phyloP scores from a whole-genome alignment of 2,888 invertebrate species.

The Netelia virgata region DNA sequence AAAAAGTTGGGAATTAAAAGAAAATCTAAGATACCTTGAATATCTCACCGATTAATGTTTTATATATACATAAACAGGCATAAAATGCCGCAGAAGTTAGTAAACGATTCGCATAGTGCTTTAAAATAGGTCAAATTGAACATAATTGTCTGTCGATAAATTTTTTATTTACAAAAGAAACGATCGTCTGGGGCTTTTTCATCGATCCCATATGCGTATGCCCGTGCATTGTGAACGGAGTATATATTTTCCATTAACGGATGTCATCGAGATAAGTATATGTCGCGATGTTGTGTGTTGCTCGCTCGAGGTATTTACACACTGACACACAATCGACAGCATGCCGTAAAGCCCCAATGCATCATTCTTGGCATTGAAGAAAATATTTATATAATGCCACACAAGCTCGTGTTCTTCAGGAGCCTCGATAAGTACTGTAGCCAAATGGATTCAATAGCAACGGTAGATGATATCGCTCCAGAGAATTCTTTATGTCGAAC shows the following conservation, averaged over 20 bases:
- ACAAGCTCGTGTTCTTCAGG: conserved; percentile 81
- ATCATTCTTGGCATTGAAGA: not conserved
- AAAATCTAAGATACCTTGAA: not conserved
- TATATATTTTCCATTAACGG: conserved; percentile 29
- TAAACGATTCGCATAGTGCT: conserved; percentile 43
- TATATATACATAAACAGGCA: not conserved
- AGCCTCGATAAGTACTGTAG: conserved; percentile 91
- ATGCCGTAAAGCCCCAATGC: not conserved
- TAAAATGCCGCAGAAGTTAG: conserved; percentile 38
- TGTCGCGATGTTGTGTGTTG: not conserved
- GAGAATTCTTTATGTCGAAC: conserved; percentile 87
- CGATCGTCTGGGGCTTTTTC: conserved; percentile 20
- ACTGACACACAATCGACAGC: conserved; percentile 1
- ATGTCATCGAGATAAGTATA: conserved; percentile 39
- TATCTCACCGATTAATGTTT: conserved; percentile 23
- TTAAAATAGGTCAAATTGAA: conserved; percentile 43
- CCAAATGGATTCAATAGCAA: conserved; percentile 90
- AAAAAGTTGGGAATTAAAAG: conserved; percentile 23
- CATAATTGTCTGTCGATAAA: conserved; percentile 29
- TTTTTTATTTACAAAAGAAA: conserved; percentile 20
- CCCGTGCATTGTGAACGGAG: not conserved
- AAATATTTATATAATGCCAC: not conserved
- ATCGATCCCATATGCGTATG: conserved; percentile 41
- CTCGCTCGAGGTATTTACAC: conserved; percentile 36
- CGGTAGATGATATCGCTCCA: conserved; percentile 91